These are phyloP conservation scores for Macroteleia sp. DNA, from an alignment of 2,888 invertebrate genomes.

Conservation along the genomic window DNA sequence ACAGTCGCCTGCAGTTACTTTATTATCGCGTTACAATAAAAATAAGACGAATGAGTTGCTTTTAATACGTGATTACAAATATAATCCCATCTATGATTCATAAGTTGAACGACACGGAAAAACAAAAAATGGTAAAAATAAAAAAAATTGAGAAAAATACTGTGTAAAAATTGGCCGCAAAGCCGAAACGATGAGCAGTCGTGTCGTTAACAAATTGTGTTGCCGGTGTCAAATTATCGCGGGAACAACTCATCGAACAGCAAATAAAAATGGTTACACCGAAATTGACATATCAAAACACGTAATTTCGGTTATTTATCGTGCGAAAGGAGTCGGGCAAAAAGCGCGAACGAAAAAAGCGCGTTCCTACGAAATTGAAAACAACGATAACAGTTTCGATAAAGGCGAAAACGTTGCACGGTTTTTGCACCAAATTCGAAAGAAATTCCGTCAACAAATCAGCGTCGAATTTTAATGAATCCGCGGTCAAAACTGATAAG, in stretches of 20 bases:
- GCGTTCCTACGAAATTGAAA: slow-evolving; percentile 5
- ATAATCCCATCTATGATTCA: slow-evolving; percentile 44
- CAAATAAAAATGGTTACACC: slow-evolving; percentile 22
- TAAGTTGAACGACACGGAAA: slow-evolving; percentile 50
- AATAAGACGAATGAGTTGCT: slow-evolving; percentile 6
- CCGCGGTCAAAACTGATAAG: slow-evolving; percentile 26
- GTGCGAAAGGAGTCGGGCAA: slow-evolving; percentile 9
- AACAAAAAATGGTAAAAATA: slow-evolving; percentile 29
- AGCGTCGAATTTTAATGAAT: slow-evolving; percentile 38
- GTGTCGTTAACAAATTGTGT: slow-evolving; percentile 30
- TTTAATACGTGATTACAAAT: slow-evolving; percentile 30
- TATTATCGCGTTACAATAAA: slow-evolving; percentile 27
- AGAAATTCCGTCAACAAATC: too few species aligned
- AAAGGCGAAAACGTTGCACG: slow-evolving; percentile 7
- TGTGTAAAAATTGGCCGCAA: too few species aligned
- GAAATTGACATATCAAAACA: slow-evolving; percentile 41
- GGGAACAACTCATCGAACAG: slow-evolving; percentile 22
- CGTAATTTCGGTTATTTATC: slow-evolving; percentile 29
- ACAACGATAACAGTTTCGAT: slow-evolving; percentile 20
- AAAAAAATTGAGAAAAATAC: too few species aligned
- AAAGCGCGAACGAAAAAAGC: slow-evolving; percentile 6
- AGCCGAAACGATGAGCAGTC: too few species aligned
- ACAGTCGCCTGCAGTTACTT: too few species aligned
- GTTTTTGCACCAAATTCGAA: too few species aligned
- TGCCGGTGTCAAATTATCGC: slow-evolving; percentile 26